phyloP scores from a whole-genome alignment of 2,113 vertebrate species.

The Paramormyrops kingsleyae region DNA sequence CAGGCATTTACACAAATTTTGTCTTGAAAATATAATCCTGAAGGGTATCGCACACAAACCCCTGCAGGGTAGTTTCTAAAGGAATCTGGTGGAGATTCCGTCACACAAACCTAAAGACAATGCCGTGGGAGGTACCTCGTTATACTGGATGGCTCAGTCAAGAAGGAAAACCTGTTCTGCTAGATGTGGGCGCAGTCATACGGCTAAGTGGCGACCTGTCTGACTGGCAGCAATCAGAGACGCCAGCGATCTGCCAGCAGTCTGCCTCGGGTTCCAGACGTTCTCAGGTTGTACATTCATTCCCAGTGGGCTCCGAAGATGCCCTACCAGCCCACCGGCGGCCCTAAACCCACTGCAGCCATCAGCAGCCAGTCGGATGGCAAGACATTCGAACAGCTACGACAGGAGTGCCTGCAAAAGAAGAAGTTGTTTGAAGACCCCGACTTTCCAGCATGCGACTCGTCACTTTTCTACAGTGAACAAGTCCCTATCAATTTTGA shows the following conservation, averaged over 20 bases:
- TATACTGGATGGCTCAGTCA: background rate
- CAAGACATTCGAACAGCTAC: slow-evolving; percentile 68
- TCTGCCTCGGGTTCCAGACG: background rate
- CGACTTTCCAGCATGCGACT: slow-evolving; percentile 70
- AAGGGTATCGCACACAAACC: background rate
- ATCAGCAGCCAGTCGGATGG: slow-evolving; percentile 61
- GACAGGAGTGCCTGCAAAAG: slow-evolving; percentile 59
- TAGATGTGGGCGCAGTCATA: background rate
- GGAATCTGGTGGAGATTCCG: background rate
- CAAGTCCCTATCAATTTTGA: slow-evolving; percentile 67
- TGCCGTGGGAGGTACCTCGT: background rate
- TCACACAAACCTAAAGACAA: background rate
- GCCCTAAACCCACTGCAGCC: background rate
- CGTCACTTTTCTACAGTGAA: slow-evolving; percentile 81
- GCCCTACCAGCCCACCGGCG: slow-evolving; percentile 54
- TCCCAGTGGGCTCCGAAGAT: slow-evolving; percentile 45
- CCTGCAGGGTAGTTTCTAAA: background rate
- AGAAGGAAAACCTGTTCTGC: slow-evolving; percentile 10
- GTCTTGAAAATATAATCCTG: background rate
- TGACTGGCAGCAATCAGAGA: background rate
- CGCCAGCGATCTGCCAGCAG: background rate
- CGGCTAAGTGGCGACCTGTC: background rate
- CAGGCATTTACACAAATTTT: background rate
- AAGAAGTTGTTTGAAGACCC: slow-evolving; percentile 75
- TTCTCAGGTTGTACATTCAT: background rate